Percentiles rank a stretch among this genome's conserved stretches.
These are phyloP conservation scores for Leontocebus nigricollis DNA, from an alignment of 2,797 vertebrate genomes.

Conservation along the genomic window DNA sequence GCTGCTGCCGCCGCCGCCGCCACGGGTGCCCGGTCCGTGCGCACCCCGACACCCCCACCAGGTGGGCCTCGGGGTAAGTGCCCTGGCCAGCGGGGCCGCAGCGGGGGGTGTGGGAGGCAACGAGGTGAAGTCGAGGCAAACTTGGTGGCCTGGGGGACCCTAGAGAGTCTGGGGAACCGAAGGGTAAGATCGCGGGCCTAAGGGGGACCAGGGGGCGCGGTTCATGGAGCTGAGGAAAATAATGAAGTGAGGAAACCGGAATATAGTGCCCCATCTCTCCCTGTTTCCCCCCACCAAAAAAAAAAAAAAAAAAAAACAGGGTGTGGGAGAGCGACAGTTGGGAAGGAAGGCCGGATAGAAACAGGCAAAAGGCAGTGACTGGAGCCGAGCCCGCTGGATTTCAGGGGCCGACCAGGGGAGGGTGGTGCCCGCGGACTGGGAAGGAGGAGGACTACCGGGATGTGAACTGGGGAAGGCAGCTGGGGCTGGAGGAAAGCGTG, in stretches of 20 bases:
- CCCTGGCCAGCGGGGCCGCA: background rate
- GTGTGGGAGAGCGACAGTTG: background rate
- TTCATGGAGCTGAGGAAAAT: background rate
- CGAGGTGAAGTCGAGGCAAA: conserved; percentile 48
- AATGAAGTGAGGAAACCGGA: background rate
- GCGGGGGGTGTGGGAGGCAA: background rate
- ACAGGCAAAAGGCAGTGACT: background rate
- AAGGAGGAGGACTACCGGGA: background rate
- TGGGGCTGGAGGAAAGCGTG: background rate
- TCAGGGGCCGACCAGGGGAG: background rate
- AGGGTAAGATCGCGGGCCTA: conserved; percentile 18
- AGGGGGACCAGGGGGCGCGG: conserved; percentile 56
- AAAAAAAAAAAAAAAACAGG: too few relatives aligned
- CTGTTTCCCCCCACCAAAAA: background rate
- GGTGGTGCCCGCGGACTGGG: background rate
- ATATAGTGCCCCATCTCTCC: background rate
- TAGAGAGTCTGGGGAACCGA: background rate
- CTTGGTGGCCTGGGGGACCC: conserved; percentile 10
- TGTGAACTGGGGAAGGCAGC: background rate
- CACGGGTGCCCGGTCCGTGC: background rate
- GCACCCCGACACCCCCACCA: conserved; percentile 9
- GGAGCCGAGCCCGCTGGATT: background rate
- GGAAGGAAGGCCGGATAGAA: background rate
- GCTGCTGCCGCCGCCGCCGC: background rate
- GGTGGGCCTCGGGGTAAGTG: conserved; percentile 72